Evolutionary conservation across 2,113 vertebrate species (phyloP).

Genomic region (Lepidothrix coronata): DNA sequence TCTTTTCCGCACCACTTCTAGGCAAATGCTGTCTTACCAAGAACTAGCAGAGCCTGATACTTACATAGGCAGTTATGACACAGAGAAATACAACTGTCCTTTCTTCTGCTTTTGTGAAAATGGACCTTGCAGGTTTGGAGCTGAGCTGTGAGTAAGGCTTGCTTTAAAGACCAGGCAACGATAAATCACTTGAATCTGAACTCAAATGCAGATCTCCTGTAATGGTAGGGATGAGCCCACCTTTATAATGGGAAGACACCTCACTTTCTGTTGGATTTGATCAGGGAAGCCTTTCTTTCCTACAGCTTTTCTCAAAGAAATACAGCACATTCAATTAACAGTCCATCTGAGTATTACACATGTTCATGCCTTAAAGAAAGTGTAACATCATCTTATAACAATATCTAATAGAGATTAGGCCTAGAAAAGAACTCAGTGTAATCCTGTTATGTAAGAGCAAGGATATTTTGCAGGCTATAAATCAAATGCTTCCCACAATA

Average conservation of each 20-base stretch:
- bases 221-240: neutral
- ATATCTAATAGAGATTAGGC: neutral
- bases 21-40: neutral
- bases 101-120: neutral
- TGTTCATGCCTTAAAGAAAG: neutral
- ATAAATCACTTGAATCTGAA: neutral
- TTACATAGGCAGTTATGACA: neutral
- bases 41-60: neutral
- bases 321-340: neutral
- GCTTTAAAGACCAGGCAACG: neutral
- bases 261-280: neutral
- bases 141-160: neutral
- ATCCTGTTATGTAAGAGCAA: constrained; percentile 8
- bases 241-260: neutral
- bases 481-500: neutral
- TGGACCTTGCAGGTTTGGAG: neutral
- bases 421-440: neutral
- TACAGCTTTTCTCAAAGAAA: neutral
- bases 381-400: constrained; percentile 5
- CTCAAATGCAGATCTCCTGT: neutral
- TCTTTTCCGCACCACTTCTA: neutral
- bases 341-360: neutral
- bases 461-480: neutral
- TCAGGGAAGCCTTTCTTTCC: neutral
- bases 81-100: neutral